Evolutionary conservation across 2,888 invertebrate species (phyloP), one percentile per base, ranked within the genome.

Genomic region (Protodeltote pygarga): DNA sequence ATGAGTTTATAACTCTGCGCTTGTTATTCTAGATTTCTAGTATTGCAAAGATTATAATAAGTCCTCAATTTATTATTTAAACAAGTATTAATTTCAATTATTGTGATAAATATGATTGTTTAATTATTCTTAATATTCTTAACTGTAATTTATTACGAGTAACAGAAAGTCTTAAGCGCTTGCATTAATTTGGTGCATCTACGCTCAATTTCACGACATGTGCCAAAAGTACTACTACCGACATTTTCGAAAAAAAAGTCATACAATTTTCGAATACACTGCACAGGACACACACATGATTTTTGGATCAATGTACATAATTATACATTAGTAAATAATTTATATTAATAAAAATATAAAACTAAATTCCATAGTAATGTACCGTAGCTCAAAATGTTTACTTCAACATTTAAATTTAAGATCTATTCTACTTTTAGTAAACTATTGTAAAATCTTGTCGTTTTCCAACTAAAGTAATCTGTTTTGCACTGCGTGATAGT

Each of bases 301-400:
- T 89, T 88, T 89, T 88, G 87, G 86, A 89, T 75, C 85, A 79
- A 84, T 89, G 89, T 89, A 89, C 87, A 89, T 89, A 87, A 79
- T 70, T 87, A 87, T 85, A 85, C 73, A 80, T 79, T 81, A 83
- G 77, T 77, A 73, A 59, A 75, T 75, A 82, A 80, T 77, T 75
- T 71, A 73, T 67, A 65, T 54, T 67, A 64, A 41, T 8, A 31
- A 33, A 34, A 49, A 59, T 44, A 71, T 69, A 73, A 73, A 74
- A 71, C 52, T 74, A 81, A n/a, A 83, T 69, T 80, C 81, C 75
- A 70, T 89, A 88, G 87, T 75, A 54, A 77, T 78, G 72, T 83
- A 85, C 70, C 71, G 86, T 89, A 89, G 89, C 85, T 88, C 88
- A 86, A 87, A 81, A 81, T 80, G 79, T 85, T 88, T 79, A 82